Evolutionary conservation across 2,797 vertebrate species (phyloP).

Genomic region (Peromyscus nudipes): DNA sequence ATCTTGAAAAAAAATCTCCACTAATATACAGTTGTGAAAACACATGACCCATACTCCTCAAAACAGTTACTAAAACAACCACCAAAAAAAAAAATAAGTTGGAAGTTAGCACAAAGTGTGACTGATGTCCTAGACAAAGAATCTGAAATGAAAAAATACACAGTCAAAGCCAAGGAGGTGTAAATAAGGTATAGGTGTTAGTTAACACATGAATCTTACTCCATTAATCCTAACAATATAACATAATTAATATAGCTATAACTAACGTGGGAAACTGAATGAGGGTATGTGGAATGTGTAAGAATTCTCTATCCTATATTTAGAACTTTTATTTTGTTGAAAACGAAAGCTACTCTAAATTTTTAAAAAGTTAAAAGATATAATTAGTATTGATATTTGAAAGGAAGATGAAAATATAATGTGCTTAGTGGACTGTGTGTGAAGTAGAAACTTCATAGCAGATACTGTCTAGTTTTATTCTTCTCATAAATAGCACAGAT

Average conservation of each 20-base stretch:
- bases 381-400: neutral
- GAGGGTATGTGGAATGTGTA: neutral
- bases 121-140: neutral
- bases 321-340: neutral
- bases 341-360: neutral
- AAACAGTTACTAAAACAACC: neutral
- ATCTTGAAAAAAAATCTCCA: neutral
- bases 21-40: neutral
- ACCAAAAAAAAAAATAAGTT: too few species aligned
- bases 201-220: neutral
- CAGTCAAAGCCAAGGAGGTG: neutral
- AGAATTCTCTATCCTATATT: neutral
- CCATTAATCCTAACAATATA: neutral
- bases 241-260: neutral
- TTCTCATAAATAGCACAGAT: conserved; percentile 28
- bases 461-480: neutral
- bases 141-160: neutral
- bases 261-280: neutral
- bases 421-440: neutral
- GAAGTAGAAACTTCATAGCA: neutral
- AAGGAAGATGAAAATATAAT: neutral
- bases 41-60: neutral
- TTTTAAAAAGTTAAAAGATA: neutral
- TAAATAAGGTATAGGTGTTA: neutral
- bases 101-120: neutral